Conservation (phyloP, 2,888 invertebrate species). For the Andrena fulva region DNA sequence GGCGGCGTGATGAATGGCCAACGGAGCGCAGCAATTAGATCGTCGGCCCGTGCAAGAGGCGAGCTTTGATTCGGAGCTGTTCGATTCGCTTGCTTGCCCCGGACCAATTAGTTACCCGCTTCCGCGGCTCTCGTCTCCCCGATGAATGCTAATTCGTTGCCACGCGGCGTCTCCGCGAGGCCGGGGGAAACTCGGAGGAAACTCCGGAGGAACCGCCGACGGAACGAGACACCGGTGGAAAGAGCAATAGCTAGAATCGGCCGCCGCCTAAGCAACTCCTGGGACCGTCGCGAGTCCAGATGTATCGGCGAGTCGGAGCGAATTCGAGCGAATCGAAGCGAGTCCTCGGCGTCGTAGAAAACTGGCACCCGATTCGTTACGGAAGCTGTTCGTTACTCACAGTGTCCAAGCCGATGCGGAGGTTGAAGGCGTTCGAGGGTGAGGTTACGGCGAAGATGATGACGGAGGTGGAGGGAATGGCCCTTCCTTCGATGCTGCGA, state of each 20-base stretch:
- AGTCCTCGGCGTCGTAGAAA: too few species aligned
- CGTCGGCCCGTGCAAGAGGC: slow-evolving; percentile 20
- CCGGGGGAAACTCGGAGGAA: not conserved
- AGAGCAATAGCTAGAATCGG: not conserved
- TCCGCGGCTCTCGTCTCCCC: slow-evolving; percentile 2
- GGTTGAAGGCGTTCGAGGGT: slow-evolving; percentile 37
- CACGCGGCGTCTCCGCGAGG: not conserved
- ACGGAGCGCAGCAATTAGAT: slow-evolving; percentile 47
- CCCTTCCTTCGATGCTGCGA: slow-evolving; percentile 74
- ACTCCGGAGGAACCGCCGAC: not conserved
- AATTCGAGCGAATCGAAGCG: too few species aligned
- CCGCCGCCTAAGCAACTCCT: too few species aligned
- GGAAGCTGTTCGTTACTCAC: slow-evolving; percentile 38
- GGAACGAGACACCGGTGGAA: not conserved
- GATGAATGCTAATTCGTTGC: slow-evolving; percentile 42
- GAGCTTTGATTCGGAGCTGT: slow-evolving; percentile 46
- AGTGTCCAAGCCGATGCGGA: slow-evolving; percentile 43
- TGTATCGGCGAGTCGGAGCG: too few species aligned
- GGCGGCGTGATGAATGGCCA: slow-evolving; percentile 43
- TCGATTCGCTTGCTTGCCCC: slow-evolving; percentile 40
- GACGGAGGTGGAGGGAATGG: slow-evolving; percentile 68
- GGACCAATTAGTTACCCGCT: slow-evolving; percentile 47
- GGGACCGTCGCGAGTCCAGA: too few species aligned
- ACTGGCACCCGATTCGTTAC: too few species aligned
- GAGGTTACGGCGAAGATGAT: slow-evolving; percentile 53